A percentile compares a stretch with the other conserved stretches of the same genome.
Evolutionary conservation across 2,113 vertebrate species (phyloP).

Genomic region (Smithornis capensis): DNA sequence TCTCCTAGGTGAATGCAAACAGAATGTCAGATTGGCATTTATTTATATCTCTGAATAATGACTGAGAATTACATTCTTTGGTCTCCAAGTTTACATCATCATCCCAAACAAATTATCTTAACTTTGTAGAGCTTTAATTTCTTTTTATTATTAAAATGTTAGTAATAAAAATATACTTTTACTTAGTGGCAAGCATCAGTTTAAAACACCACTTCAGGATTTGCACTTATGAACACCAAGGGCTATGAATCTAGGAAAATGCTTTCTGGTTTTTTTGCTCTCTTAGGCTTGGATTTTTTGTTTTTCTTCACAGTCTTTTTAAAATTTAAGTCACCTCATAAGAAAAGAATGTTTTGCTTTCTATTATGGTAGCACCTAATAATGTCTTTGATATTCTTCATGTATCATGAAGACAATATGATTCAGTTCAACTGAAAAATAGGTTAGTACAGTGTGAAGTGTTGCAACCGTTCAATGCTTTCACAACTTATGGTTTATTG

Average conservation of each 20-base stretch:
- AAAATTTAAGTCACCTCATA: neutral
- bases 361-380: neutral
- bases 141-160: neutral
- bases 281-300: neutral
- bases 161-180: neutral
- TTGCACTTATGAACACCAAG: neutral
- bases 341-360: neutral
- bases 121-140: neutral
- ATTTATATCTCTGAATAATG: neutral
- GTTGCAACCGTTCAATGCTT: neutral
- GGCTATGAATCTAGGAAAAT: neutral
- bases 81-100: neutral
- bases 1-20: neutral
- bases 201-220: neutral
- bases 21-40: neutral
- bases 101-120: neutral
- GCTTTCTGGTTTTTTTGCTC: neutral
- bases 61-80: neutral
- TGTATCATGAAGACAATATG: neutral
- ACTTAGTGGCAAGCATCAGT: neutral
- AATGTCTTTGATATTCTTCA: neutral
- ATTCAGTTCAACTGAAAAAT: neutral
- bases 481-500: neutral
- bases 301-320: neutral
- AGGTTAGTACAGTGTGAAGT: neutral